Percentiles rank a stretch among this genome's conserved stretches.
Conservation (phyloP, 1,140 invertebrate genomes). For the Melanaphis sacchari region DNA sequence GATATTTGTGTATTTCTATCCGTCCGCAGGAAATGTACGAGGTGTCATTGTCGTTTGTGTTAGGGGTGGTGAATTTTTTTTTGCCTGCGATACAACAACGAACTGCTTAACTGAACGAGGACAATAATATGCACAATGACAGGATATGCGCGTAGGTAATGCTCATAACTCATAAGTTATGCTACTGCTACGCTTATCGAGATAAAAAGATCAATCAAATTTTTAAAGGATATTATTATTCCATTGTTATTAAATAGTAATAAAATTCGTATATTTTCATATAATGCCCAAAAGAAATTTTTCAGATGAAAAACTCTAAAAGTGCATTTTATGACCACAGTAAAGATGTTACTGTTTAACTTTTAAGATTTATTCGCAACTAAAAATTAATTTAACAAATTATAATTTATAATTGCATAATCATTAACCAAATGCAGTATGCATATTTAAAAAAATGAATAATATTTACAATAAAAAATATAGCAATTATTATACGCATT, state of each 20-base stretch:
- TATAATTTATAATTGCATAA: not conserved
- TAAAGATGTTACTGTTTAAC: not conserved
- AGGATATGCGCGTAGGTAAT: not conserved
- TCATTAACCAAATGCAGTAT: too few relatives aligned
- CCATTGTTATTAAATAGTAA: not conserved
- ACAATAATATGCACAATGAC: not conserved
- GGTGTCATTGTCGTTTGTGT: not conserved
- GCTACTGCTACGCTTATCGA: not conserved
- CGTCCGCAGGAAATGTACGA: not conserved
- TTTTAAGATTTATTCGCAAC: not conserved
- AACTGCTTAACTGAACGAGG: not conserved
- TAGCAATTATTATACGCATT: not conserved
- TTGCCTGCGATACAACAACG: not conserved
- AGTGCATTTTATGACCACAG: not conserved
- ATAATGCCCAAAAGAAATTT: not conserved
- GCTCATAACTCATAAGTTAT: not conserved
- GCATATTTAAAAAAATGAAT: too few relatives aligned
- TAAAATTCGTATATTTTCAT: not conserved
- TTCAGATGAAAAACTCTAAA: not conserved
- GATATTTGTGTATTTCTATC: not conserved
- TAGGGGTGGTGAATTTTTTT: not conserved
- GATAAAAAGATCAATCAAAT: not conserved
- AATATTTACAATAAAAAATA: not conserved
- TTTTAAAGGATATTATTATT: not conserved
- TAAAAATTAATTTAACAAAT: not conserved